Percentiles rank a stretch among this genome's conserved stretches.
Conservation (phyloP, 2,113 vertebrate genomes). For the Amphiprion percula region DNA sequence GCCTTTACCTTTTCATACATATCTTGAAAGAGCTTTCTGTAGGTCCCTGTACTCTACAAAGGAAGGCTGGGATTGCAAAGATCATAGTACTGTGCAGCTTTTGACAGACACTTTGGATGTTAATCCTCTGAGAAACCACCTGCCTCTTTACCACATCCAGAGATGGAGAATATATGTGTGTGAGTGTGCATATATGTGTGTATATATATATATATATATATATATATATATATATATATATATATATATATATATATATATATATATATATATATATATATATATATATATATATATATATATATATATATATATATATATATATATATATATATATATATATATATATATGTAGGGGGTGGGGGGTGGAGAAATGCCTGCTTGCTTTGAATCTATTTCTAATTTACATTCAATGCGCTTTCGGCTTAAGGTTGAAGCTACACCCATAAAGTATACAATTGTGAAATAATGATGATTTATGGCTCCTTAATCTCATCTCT, state of each 20-base stretch:
- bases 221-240: too few species aligned
- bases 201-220: too few species aligned
- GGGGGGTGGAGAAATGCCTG: not conserved
- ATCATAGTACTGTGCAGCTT: conserved; percentile 18
- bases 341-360: too few species aligned
- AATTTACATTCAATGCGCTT: not conserved
- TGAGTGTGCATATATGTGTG: not conserved
- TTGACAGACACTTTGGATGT: conserved; percentile 43
- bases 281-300: too few species aligned
- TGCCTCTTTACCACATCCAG: conserved; percentile 20
- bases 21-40: conserved; percentile 50
- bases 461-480: not conserved
- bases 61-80: conserved; percentile 19
- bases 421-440: not conserved
- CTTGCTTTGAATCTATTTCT: not conserved
- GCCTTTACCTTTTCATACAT: conserved; percentile 44
- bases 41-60: conserved; percentile 42
- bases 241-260: too few species aligned
- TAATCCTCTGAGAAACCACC: conserved; percentile 31
- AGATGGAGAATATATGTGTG: conserved; percentile 12
- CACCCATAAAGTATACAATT: not conserved
- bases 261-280: too few species aligned
- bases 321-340: too few species aligned
- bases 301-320: too few species aligned
- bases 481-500: not conserved